A percentile compares a stretch with the other conserved stretches of the same genome.
Evolutionary conservation across 1,140 invertebrate genomes (phyloP).

Genomic region (Bombus waltoni): DNA sequence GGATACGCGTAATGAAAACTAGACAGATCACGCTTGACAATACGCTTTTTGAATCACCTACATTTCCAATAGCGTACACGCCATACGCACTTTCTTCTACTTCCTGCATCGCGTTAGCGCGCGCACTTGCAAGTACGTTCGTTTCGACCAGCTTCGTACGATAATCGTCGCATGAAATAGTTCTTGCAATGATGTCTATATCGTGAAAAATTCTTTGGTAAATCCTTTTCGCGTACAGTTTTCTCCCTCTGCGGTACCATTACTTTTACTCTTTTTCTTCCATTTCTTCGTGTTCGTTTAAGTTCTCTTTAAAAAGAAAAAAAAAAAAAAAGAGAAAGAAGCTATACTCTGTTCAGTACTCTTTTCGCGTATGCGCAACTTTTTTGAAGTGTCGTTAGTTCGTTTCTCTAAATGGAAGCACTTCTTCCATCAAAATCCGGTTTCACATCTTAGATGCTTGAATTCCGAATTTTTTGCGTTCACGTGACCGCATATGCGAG

Average conservation of each 20-base stretch:
- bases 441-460: neutral
- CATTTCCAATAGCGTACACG: neutral
- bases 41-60: neutral
- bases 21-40: neutral
- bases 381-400: neutral
- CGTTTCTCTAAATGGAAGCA: neutral
- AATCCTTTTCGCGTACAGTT: neutral
- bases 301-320: neutral
- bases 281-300: neutral
- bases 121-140: no score
- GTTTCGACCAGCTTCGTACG: neutral
- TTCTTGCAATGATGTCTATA: neutral
- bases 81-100: neutral
- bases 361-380: neutral
- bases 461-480: slow-evolving; percentile 1
- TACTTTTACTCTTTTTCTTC: neutral
- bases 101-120: neutral
- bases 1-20: neutral
- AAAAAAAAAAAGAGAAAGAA: no score
- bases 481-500: neutral
- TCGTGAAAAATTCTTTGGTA: neutral
- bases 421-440: slow-evolving; percentile 5
- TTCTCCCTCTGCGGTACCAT: neutral
- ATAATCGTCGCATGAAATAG: neutral
- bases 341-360: neutral